These are phyloP conservation scores for Channallabes apus DNA, from an alignment of 2,797 vertebrate species.

Conservation along the genomic window DNA sequence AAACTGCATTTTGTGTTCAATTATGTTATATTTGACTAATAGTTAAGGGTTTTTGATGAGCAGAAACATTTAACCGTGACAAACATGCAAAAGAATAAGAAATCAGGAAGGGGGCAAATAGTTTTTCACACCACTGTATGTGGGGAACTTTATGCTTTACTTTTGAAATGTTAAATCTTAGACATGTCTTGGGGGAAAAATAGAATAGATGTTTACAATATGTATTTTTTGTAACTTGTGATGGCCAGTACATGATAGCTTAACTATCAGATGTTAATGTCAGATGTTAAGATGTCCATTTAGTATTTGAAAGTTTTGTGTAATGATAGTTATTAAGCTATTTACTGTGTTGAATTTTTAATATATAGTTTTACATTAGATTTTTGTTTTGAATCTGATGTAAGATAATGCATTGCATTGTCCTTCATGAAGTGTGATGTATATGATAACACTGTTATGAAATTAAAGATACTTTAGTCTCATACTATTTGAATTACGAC, in stretches of 20 bases:
- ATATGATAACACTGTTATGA: background rate
- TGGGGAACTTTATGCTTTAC: too few relatives aligned
- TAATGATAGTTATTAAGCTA: background rate
- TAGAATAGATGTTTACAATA: background rate
- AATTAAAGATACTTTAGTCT: conserved; percentile 15
- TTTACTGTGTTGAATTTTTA: background rate
- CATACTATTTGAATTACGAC: background rate
- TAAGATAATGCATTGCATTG: background rate
- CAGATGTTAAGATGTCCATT: background rate
- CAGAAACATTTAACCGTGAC: too few relatives aligned
- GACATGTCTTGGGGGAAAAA: background rate
- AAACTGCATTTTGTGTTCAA: too few relatives aligned
- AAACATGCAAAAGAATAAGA: too few relatives aligned
- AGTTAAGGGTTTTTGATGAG: too few relatives aligned
- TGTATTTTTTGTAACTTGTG: background rate
- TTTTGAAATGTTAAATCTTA: background rate
- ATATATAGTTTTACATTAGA: conserved; percentile 6
- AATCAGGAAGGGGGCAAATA: too few relatives aligned
- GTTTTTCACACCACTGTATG: too few relatives aligned
- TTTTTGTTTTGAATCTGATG: background rate
- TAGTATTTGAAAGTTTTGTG: background rate
- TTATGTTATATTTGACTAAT: too few relatives aligned
- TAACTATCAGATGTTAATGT: background rate
- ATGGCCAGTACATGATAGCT: background rate
- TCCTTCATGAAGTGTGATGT: background rate